Conservation (phyloP, 2,888 invertebrate genomes). For the Melanargia galathea region DNA sequence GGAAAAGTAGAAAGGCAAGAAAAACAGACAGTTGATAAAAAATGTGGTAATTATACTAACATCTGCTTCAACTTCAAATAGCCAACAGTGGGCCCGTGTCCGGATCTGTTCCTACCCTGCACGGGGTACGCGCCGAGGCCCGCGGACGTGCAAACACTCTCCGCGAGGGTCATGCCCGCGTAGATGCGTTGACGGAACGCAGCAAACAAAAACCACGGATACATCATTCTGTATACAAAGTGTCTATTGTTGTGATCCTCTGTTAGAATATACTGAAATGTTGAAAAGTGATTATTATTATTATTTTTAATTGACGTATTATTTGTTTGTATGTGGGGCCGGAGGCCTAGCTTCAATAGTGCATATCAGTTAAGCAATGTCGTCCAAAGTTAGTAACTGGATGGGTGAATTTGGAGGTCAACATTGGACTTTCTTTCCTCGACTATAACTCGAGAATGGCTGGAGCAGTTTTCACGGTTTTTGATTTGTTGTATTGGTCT, state of each 20-base stretch:
- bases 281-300: background rate
- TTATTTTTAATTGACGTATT: too few species aligned
- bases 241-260: conserved; percentile 89
- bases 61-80: conserved; percentile 83
- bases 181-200: conserved; percentile 95
- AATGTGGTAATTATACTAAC: conserved; percentile 59
- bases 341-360: too few species aligned
- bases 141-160: conserved; percentile 95
- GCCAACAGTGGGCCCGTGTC: conserved; percentile 91
- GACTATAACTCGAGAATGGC: too few species aligned
- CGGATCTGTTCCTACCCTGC: conserved; percentile 86
- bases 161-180: conserved; percentile 93
- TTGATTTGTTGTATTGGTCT: too few species aligned
- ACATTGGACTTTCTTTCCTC: too few species aligned
- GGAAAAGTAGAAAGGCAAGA: too few species aligned
- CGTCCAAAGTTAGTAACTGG: too few species aligned
- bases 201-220: conserved; percentile 93
- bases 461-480: too few species aligned
- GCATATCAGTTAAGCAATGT: too few species aligned
- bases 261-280: conserved; percentile 88
- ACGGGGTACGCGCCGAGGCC: conserved; percentile 96
- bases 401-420: too few species aligned
- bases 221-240: conserved; percentile 90
- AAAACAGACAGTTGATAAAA: too few species aligned
- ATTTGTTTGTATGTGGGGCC: too few species aligned